These are phyloP conservation scores for Pipistrellus kuhlii DNA, from an alignment of 2,797 vertebrate genomes.

Conservation along the genomic window DNA sequence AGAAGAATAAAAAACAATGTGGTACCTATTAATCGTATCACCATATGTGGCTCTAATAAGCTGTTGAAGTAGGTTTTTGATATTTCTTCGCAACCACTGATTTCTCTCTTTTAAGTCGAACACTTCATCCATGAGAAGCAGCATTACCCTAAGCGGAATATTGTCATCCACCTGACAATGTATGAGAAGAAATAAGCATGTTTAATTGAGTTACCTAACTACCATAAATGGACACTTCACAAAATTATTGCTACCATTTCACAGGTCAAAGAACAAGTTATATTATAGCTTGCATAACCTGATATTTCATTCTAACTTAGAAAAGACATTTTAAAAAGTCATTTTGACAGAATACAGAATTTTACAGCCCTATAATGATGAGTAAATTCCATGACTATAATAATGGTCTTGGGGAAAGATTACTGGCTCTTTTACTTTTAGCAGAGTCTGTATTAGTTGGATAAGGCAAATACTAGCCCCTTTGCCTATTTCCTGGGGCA, in stretches of 20 bases:
- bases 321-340: constrained; percentile 22
- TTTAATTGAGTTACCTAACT: not conserved
- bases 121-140: constrained; percentile 99
- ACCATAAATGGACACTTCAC: not conserved
- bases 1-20: not conserved
- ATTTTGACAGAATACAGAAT: constrained; percentile 30
- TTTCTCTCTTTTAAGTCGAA: constrained; percentile 99
- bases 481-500: not conserved
- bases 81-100: constrained; percentile 98
- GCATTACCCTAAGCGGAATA: constrained; percentile 97
- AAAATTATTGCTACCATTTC: not conserved
- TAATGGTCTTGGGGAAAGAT: not conserved
- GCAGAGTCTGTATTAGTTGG: not conserved
- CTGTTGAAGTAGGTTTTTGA: constrained; percentile 98
- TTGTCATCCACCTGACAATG: constrained; percentile 96
- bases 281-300: not conserved
- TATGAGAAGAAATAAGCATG: constrained; percentile 10
- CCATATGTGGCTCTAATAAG: constrained; percentile 97
- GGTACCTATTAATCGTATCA: constrained; percentile 97
- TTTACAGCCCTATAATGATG: not conserved
- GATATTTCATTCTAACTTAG: not conserved
- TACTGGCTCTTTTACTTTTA: not conserved
- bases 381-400: not conserved
- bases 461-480: not conserved
- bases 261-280: not conserved